Conservation (phyloP, 2,797 vertebrate genomes). For the Peromyscus attwateri region DNA sequence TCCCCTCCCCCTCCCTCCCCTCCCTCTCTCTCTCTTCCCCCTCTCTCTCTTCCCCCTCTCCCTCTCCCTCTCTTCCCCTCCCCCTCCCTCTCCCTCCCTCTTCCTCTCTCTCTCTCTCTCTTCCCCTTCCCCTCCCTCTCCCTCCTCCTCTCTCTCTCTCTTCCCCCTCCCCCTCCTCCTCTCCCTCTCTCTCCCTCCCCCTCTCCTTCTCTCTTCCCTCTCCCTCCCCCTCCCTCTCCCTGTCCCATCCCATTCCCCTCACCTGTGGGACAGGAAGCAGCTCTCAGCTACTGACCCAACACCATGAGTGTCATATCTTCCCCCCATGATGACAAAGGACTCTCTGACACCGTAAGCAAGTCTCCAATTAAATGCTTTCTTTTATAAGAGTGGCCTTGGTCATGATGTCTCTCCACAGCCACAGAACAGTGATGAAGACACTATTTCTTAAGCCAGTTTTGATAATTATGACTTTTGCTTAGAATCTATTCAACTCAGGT, state of each 20-base stretch:
- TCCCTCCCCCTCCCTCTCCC: accelerated
- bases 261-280: not conserved
- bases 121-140: not conserved
- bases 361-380: not conserved
- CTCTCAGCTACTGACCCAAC: not conserved
- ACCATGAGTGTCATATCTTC: too few relatives aligned
- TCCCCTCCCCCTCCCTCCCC: not conserved
- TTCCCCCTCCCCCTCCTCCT: not conserved
- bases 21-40: not conserved
- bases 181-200: not conserved
- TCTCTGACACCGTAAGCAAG: not conserved
- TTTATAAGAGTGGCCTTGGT: too few relatives aligned
- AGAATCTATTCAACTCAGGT: slow-evolving; percentile 13
- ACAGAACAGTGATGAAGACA: not conserved
- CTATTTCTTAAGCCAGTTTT: slow-evolving; percentile 16
- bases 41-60: not conserved
- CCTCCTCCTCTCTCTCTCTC: not conserved
- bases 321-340: not conserved
- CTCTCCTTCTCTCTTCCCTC: not conserved
- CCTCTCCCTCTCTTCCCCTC: not conserved
- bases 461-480: slow-evolving; percentile 35
- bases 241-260: too few relatives aligned
- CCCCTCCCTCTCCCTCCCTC: not conserved
- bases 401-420: not conserved
- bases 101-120: too few relatives aligned